Base-by-base conservation (phyloP, 2,113 vertebrate genomes). In the Rana temporaria region DNA sequence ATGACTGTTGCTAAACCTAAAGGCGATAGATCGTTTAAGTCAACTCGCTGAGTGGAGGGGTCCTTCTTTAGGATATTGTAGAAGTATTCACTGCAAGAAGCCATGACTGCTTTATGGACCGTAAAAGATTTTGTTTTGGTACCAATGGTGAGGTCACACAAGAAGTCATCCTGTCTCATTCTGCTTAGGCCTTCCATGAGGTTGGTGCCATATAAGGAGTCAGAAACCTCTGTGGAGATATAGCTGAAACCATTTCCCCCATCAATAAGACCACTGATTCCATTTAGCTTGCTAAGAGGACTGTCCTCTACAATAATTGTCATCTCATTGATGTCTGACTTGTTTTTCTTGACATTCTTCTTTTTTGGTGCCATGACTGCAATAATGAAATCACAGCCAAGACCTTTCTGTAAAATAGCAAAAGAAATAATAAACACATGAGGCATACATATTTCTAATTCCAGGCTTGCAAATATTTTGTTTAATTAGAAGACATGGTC, bases 331-430 rank as follows among this genome's bases (percentile, higher is more conserved):
- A 98, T 92, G 60, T 97, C 96, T 71, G 91, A 90, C 92, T 98
- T 99, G 86, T 88, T 98, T 91, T 99, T 99, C 88, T 95, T 99
- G 81, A 94, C 90, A 14, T 92, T 86, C 94, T 99, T 99, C 97
- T 97, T 99, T 92, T 99, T 99, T 81, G 98, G 98, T 88, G 98
- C 97, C 98, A 99, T 99, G 94, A 89, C 93, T 95, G 95, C 87
- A 91, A 93, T 86, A 65, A 86, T 86, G 86, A 85, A 91, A 91
- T 92, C 89, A 91, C 95, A 94, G 94, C 93, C 93, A 93, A 93
- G 88, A 92, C 87, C 89, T 94, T 88, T 82, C 91, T 93, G 79
- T 84, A 76, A 89, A 76, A 87, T 79, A 87, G 19, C 2, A 71
- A 81, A 84, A 85, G 67, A 63, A 82, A 1, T n/a, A 69, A 24